Evolutionary conservation across 1,140 invertebrate species (phyloP).

Genomic region (Rhagoletis zephyria): DNA sequence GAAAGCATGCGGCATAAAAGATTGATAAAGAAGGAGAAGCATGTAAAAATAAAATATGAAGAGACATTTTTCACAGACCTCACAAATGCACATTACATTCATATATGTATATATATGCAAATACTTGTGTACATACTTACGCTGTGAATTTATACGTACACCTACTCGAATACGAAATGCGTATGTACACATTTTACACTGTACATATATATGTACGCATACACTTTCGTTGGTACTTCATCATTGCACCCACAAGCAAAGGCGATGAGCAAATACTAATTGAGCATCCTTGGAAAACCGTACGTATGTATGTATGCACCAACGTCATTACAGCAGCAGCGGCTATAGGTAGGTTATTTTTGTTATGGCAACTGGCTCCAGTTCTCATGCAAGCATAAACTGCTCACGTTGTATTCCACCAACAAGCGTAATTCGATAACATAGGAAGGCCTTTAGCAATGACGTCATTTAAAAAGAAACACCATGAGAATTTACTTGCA

Average conservation of each 20-base stretch:
- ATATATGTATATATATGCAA: neutral
- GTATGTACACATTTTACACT: neutral
- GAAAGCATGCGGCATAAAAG: neutral
- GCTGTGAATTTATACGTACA: neutral
- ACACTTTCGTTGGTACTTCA: neutral
- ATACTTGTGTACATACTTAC: neutral
- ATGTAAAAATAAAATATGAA: neutral
- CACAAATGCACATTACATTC: neutral
- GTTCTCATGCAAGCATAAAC: neutral
- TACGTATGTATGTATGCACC: neutral
- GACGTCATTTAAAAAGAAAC: slow-evolving; percentile 3
- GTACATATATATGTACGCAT: neutral
- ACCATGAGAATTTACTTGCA: neutral
- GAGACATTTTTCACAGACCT: neutral
- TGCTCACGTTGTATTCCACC: neutral
- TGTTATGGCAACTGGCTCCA: neutral
- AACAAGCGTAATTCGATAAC: neutral
- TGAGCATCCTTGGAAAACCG: neutral
- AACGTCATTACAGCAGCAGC: neutral
- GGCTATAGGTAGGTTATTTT: neutral
- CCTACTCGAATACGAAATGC: neutral
- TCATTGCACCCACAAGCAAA: neutral
- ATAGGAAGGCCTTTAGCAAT: neutral
- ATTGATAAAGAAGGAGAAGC: neutral
- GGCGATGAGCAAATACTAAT: neutral